Base-by-base conservation (phyloP, 2,113 vertebrate species). In the Sclerurus mexicanus region DNA sequence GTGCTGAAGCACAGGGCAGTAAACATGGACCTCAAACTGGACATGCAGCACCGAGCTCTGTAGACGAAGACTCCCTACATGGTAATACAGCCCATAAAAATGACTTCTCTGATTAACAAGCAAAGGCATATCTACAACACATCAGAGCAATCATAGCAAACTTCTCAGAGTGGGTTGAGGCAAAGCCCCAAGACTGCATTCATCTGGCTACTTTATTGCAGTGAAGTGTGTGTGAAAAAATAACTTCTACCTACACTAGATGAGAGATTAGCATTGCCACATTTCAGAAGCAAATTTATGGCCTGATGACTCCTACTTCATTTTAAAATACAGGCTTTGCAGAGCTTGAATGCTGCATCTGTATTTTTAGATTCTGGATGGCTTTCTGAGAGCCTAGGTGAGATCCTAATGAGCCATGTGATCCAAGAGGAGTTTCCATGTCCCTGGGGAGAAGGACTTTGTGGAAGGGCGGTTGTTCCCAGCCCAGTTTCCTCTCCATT, bases 271-370 rank as follows among this genome's bases (percentile, higher is more conserved):
- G 60, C 87, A 91, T 82, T 76, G 60, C 67, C 87, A 91, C 9
- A 93, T 92, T 91, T 96, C 82, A 93, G 75, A 93, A 87, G 67
- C 82, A 96, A 91, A 89, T 95, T 93, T 94, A 92, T 95, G 93
- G 91, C 85, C 89, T 55, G 75, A 74, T 79, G 74, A 89, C 74
- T 91, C 75, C 90, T 95, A 94, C 82, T 94, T 91, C 63, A 71
- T 90, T 83, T 92, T 74, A 85, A 93, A 93, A 88, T 90, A 83
- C 2, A 91, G 63, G 8, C 52, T 95, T 93, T 80, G 35, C 82
- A 93, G 28, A 94, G 72, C 59, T 31, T 59, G 55, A 44, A 63
- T 76, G 55, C 6, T 74, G 42, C 33, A 76, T 90, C 47, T 94
- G n/a, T 78, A 50, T 46, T 31, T 94, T 87, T 87, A 55, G n/a